These are phyloP conservation scores for Epinephelus moara DNA, from an alignment of 2,113 vertebrate species.

Conservation along the genomic window DNA sequence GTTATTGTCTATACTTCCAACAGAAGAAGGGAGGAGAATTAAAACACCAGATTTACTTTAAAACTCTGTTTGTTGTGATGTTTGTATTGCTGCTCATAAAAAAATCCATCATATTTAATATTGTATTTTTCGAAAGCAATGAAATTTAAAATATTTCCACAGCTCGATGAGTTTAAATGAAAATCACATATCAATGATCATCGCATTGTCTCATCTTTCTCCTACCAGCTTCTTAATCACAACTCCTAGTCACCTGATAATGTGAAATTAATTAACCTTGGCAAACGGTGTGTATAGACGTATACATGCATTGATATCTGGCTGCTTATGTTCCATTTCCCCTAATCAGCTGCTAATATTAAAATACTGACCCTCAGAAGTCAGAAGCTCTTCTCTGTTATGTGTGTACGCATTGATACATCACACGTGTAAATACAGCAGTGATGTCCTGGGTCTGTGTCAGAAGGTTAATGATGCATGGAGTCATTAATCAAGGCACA, in stretches of 20 bases:
- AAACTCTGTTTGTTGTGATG: not conserved
- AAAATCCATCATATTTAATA: not conserved
- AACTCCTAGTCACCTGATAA: slow-evolving; percentile 46
- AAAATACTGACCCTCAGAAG: not conserved
- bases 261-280: slow-evolving; percentile 56
- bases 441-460: slow-evolving; percentile 42
- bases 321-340: not conserved
- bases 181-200: slow-evolving; percentile 59
- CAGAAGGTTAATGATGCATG: slow-evolving; percentile 58
- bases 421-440: not conserved
- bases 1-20: too few relatives aligned
- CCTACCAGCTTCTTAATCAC: slow-evolving; percentile 43
- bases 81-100: not conserved
- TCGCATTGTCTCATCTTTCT: slow-evolving; percentile 22
- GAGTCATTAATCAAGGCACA: slow-evolving; percentile 57
- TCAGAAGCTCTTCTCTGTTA: not conserved
- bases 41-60: not conserved
- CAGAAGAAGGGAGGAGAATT: too few relatives aligned
- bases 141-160: slow-evolving; percentile 28
- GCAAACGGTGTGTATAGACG: not conserved
- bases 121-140: not conserved
- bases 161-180: slow-evolving; percentile 31
- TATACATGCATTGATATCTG: not conserved
- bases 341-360: slow-evolving; percentile 6
- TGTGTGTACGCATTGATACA: not conserved